Base-by-base conservation (phyloP, 2,888 invertebrate genomes). In the Scaptomyza parva region DNA sequence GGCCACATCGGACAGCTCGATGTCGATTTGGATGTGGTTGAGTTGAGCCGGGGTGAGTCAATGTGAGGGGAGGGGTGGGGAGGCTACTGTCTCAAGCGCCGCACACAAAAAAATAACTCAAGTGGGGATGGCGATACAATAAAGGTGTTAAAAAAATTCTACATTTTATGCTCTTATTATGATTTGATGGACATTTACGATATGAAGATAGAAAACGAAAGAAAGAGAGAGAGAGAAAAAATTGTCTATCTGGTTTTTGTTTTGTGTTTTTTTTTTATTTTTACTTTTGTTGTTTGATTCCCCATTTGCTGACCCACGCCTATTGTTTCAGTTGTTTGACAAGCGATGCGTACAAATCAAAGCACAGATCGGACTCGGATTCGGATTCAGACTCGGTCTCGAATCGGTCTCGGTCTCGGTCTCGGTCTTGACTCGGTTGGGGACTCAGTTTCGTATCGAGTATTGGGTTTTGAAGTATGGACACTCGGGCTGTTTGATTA, bases 331-430 rank as follows among this genome's bases (percentile, higher is more conserved):
- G 63, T 83, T 86, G 84, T 88, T 84, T 84, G 84, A 84, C 84
- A 84, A 83, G 75, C 88, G 88, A 80, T 86, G 86, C 88, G 88
- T 84, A 84, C 84, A 88, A 84, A 84, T 84, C 84, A 84, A 84
- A 88, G 88, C 84, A 30, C 28, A 9, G 14, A 33, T 14, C 11
- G 22, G 22, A 52, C 17, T 37, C 22, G 35, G 28, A 28, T 11
- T 48, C 35, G 14, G 26, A 26, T 2, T 26, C 26, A 8, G 6
- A 22, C 22, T 22, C 22, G 2, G 22, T 22, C 26, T 26, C 26
- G 26, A 50, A 17, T 40, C 12, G 39, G 12, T 6, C 9, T 47
- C 33, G 20, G 14, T 9, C 11, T 20, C 7, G 20, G 33, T 18
- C 18, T 45, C 12, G 60, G 48, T 33, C 7, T 33, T 30, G 18